Conservation (phyloP, 2,113 vertebrate species). For the Pterocles burchelli region DNA sequence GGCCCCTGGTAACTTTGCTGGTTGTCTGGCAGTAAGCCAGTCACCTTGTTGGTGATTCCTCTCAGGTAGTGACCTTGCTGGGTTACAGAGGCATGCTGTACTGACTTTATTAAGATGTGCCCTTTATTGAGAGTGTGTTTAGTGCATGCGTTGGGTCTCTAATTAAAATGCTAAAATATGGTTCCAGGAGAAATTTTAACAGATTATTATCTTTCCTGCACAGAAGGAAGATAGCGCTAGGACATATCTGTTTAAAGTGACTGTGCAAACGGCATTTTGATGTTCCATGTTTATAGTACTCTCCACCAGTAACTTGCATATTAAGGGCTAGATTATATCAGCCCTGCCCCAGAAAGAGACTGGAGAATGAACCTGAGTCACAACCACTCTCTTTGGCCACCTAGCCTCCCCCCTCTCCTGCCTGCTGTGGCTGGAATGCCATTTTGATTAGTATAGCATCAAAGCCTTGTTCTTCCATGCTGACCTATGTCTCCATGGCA, state of each 20-base stretch:
- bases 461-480: neutral
- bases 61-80: constrained; percentile 56
- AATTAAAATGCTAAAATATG: constrained; percentile 73
- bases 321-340: constrained; percentile 18
- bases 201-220: constrained; percentile 58
- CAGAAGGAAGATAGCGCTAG: constrained; percentile 4
- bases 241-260: neutral
- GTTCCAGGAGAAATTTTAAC: constrained; percentile 56
- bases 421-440: accelerated
- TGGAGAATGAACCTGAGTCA: neutral
- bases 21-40: constrained; percentile 24
- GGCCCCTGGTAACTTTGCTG: neutral
- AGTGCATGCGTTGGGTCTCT: constrained; percentile 39
- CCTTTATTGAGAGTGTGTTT: constrained; percentile 54
- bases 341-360: neutral
- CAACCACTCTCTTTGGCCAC: neutral
- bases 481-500: neutral
- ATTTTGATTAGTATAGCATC: neutral
- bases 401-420: neutral
- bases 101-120: constrained; percentile 48
- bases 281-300: constrained; percentile 40
- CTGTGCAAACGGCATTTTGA: constrained; percentile 49
- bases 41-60: constrained; percentile 45
- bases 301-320: neutral
- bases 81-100: constrained; percentile 45